Evolutionary conservation across 2,113 vertebrate species (phyloP), one percentile per base, ranked within the genome.

Genomic region (Hyla sarda): DNA sequence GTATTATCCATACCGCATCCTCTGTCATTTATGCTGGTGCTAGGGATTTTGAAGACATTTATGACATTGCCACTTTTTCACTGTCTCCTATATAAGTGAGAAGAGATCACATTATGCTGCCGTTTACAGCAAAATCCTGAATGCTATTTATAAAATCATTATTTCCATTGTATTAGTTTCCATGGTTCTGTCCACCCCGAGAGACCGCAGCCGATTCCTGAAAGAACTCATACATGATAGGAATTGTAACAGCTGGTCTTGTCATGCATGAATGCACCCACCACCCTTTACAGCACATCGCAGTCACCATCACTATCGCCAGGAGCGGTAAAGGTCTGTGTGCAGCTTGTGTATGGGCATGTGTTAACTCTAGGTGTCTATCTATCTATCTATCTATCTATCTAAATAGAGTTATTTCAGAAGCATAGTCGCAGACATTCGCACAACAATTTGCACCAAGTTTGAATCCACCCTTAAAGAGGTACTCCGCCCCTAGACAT

Each of bases 171-270:
- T 62, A 45, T n/a, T 47, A 37, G 21, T 81, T 62, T 45, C 78
- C 78, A 81, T 81, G 34, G 37, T 17, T 56, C 21, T 81, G 56
- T 62, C 78, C 34, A 60, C 13, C 54, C 32, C 25, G n/a, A 32
- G 48, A 28, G 47, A 47, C 25, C 19, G 21, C 17, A 21, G 82
- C 32, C n/a, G 25, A 76, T 62, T 65, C 37, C 56, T 76, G 21
- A 23, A 48, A 37, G 25, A 60, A 65, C 25, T 30, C 47, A 34
- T 65, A 65, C n/a, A 74, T 23, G 54, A 19, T 75, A 48, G 54
- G 54, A 62, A 65, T 50, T 13, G 52, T 13, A 74, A 60, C 72
- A 76, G 54, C 71, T 48, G 56, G 72, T 84, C 83, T 84, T 17
- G 32, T 25, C 48, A 60, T 50, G 52, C 71, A 75, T 75, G 50